Evolutionary conservation across 2,113 vertebrate species (phyloP), one percentile per base, ranked within the genome.

Genomic region (Copsychus sechellarum): DNA sequence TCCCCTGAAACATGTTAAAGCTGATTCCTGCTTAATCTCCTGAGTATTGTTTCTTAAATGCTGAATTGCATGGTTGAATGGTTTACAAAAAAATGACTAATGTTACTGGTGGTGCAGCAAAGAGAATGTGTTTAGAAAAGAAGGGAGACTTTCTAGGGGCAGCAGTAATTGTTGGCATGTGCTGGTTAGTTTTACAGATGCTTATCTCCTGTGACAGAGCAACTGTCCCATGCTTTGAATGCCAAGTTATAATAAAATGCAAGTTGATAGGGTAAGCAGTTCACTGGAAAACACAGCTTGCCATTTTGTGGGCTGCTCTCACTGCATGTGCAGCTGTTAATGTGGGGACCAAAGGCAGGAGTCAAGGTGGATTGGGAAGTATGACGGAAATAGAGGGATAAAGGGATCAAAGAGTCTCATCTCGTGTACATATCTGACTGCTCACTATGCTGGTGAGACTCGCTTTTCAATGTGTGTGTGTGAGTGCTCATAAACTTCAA

Each of bases 11-110:
- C 51, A 47, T 53, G 17, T 57, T 80, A 57, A 76, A 78, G 48
- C 25, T 81, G 87, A 20, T 83, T 89, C 65, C 53, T 81, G 51
- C 88, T 83, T 67, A 29, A 29, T 58, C 95, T 94, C 79, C 23
- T 11, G 82, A 36, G 88, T 56, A 81, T 83, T 94, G 54, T 86
- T 95, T 88, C 88, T 58, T 94, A 86, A 90, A 87, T n/a, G 78
- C 62, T 85, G 58, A 57, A 69, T 67, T 81, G 45, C 51, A 19
- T 57, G 88, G 79, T 60, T 86, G 92, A 77, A 62, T 64, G 48
- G 28, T 60, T 90, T 88, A 71, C 76, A 81, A 34, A 85, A 90
- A 72, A 81, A 51, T 38, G 31, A 23, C 66, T 78, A 24, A 58
- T 66, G 72, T 58, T 82, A 45, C 2, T 86, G 67, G 51, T 62